Evolutionary conservation across 2,797 vertebrate species (phyloP), one percentile per base, ranked within the genome.

Genomic region (Otolemur crassicaudatus): DNA sequence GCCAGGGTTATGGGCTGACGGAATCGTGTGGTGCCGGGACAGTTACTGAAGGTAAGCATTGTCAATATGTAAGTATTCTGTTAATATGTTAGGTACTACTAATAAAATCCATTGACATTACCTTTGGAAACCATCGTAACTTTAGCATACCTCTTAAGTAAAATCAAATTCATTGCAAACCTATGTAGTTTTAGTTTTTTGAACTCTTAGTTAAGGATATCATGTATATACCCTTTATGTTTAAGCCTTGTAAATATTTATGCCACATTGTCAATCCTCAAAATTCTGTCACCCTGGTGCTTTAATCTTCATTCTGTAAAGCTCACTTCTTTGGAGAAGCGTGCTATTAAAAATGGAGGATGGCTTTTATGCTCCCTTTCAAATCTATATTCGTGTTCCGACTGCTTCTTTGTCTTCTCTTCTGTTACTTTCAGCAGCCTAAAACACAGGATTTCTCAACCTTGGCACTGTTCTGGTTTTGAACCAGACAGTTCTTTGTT

Each of bases 11-110:
- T 7, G 99, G 99, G 70, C 98, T 99, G 73, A 99, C 99, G 2
- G 99, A 99, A 98, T 99, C 99, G 0, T 99, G 99, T 90, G 99
- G 99, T 56, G 99, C 99, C 25, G 99, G 99, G 77, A 99, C 99
- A 91, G 99, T 99, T 97, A 99, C 99, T 49, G 99, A 99, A 98
- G 99, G 99, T 98, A 85, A 90, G 61, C 77, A 37, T 29, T 82
- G 34, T 53, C 46, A 80, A 86, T 11, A 25, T 85, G 43, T 70
- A 81, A 73, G 56, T 76, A 80, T 92, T 76, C 63, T 75, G 49
- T 14, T 49, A 49, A 49, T 49, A 2, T 40, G 23, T 73, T 82
- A 65, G 43, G 53, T 3, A 1, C 29, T 83, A 31, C 12, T 40
- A 34, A 72, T n/a, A 79, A 87, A 81, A 75, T 72, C 20, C 1